Evolutionary conservation across 2,888 invertebrate genomes (phyloP).

Genomic region (Drosophila setosimentum): DNA sequence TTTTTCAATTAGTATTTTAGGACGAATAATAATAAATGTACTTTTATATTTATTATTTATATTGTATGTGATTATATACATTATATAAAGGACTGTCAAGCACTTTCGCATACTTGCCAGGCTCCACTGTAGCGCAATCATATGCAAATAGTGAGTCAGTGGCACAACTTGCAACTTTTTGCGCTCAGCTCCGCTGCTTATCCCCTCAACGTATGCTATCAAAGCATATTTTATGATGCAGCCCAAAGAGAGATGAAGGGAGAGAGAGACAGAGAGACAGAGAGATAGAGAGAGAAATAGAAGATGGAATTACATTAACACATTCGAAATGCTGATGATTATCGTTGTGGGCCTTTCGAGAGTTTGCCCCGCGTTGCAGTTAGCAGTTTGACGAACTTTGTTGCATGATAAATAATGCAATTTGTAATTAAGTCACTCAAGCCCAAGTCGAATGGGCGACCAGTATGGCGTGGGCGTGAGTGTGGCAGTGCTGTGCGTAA

Average conservation of each 20-base stretch:
- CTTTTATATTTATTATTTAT: background rate
- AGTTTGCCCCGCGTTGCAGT: constrained; percentile 8
- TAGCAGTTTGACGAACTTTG: constrained; percentile 78
- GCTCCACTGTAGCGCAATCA: constrained; percentile 35
- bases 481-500: constrained; percentile 52
- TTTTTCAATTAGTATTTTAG: background rate
- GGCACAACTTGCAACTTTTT: constrained; percentile 37
- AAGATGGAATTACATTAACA: constrained; percentile 60
- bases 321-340: constrained; percentile 69
- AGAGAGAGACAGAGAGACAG: background rate
- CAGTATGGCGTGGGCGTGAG: constrained; percentile 27
- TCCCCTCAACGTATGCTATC: constrained; percentile 36
- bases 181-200: constrained; percentile 28
- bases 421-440: constrained; percentile 81
- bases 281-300: background rate
- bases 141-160: constrained; percentile 12
- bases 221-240: constrained; percentile 60
- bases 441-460: constrained; percentile 48
- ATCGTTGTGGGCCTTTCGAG: constrained; percentile 45
- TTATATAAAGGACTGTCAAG: background rate
- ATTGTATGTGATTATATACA: too few relatives aligned
- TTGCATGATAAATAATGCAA: constrained; percentile 78
- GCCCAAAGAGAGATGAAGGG: constrained; percentile 7
- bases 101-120: background rate
- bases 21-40: background rate